phyloP scores from a whole-genome alignment of 2,888 invertebrate genomes.

The Allygus modestus region DNA sequence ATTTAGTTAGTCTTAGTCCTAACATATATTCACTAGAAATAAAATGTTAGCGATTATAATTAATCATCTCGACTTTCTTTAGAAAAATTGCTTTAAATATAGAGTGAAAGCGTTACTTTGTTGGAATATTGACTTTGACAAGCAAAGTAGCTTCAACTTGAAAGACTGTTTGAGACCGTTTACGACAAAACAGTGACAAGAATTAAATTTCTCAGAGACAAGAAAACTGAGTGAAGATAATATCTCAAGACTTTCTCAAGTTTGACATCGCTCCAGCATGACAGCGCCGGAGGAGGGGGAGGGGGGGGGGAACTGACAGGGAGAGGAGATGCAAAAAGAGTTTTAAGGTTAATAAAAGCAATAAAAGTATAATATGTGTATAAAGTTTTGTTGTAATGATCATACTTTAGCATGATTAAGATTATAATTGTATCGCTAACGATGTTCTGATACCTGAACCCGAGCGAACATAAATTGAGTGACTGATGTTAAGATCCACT shows the following conservation, averaged over 20 bases:
- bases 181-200: constrained; percentile 1
- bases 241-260: constrained; percentile 6
- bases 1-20: too few relatives aligned
- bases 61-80: too few relatives aligned
- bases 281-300: not conserved
- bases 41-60: too few relatives aligned
- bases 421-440: too few relatives aligned
- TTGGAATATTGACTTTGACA: constrained; percentile 4
- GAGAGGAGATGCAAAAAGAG: not conserved
- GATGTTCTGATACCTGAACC: too few relatives aligned
- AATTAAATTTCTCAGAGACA: constrained; percentile 11
- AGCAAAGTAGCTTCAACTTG: constrained; percentile 17
- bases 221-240: constrained; percentile 14
- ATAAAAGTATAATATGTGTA: too few relatives aligned
- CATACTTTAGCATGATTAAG: too few relatives aligned
- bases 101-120: not conserved
- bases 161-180: constrained; percentile 1
- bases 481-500: too few relatives aligned
- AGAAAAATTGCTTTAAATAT: too few relatives aligned
- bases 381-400: too few relatives aligned
- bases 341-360: not conserved
- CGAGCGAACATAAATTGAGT: too few relatives aligned
- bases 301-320: not conserved
- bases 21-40: too few relatives aligned
- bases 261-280: constrained; percentile 20